A percentile compares a stretch with the other conserved stretches of the same genome.
phyloP scores from a whole-genome alignment of 2,113 vertebrate genomes.

The Glaucomys volans region DNA sequence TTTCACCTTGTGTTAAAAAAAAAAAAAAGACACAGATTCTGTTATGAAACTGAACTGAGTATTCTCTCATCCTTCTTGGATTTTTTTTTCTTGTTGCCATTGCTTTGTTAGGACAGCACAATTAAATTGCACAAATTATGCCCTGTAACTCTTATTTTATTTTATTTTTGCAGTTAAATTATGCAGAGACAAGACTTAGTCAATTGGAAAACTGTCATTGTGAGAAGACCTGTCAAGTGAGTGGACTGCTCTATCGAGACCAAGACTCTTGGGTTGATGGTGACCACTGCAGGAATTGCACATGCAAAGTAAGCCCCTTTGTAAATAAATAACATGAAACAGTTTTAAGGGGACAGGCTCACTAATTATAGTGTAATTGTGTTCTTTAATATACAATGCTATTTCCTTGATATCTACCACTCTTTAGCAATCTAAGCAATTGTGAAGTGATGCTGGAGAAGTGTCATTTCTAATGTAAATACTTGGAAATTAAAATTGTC shows the following conservation, averaged over 20 bases:
- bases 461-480: neutral
- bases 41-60: constrained; percentile 32
- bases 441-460: neutral
- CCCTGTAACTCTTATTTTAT: constrained; percentile 70
- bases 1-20: constrained; percentile 6
- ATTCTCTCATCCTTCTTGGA: neutral
- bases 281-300: constrained; percentile 96
- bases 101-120: constrained; percentile 60
- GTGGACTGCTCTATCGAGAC: constrained; percentile 92
- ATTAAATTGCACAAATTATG: constrained; percentile 78
- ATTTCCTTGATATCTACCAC: neutral
- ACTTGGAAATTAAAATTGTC: constrained; percentile 60
- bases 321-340: neutral
- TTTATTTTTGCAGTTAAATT: constrained; percentile 92
- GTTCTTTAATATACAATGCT: constrained; percentile 40
- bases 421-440: neutral
- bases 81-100: neutral
- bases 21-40: neutral
- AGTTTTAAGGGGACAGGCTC: neutral
- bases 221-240: constrained; percentile 95
- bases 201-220: constrained; percentile 98
- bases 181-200: constrained; percentile 96
- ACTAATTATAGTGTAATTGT: constrained; percentile 27
- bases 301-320: constrained; percentile 91
- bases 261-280: constrained; percentile 96